These are phyloP conservation scores for Euzetes globulus DNA, from an alignment of 2,888 invertebrate species.

Conservation along the genomic window DNA sequence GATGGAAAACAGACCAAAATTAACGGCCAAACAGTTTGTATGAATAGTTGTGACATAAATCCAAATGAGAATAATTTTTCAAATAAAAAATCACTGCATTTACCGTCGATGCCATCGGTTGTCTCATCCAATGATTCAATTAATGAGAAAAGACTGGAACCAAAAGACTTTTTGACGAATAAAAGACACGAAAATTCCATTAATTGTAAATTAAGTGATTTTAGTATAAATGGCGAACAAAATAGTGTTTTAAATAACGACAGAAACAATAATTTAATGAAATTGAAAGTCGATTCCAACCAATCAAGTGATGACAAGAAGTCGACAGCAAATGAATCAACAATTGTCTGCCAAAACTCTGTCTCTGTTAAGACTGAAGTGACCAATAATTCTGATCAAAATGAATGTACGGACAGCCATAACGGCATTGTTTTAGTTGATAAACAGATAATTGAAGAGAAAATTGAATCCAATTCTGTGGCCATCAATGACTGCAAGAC, in stretches of 20 bases:
- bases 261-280: slow-evolving; percentile 4
- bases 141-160: not conserved
- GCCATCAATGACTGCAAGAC: not conserved
- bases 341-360: not conserved
- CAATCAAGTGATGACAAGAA: not conserved
- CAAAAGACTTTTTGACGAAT: slow-evolving; percentile 5
- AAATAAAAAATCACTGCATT: slow-evolving; percentile 19
- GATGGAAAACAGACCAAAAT: not conserved
- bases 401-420: not conserved
- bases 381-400: not conserved
- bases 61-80: not conserved
- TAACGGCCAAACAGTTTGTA: not conserved
- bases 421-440: not conserved
- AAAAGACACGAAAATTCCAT: not conserved
- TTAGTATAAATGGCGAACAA: not conserved
- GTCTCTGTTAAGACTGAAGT: not conserved
- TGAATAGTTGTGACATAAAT: not conserved
- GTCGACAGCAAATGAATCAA: not conserved
- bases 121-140: not conserved
- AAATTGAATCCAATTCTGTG: not conserved
- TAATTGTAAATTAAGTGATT: not conserved
- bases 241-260: not conserved
- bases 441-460: not conserved
- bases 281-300: not conserved
- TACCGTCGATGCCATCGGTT: not conserved